Conservation (phyloP, 2,888 invertebrate genomes). For the Andrena dorsata region DNA sequence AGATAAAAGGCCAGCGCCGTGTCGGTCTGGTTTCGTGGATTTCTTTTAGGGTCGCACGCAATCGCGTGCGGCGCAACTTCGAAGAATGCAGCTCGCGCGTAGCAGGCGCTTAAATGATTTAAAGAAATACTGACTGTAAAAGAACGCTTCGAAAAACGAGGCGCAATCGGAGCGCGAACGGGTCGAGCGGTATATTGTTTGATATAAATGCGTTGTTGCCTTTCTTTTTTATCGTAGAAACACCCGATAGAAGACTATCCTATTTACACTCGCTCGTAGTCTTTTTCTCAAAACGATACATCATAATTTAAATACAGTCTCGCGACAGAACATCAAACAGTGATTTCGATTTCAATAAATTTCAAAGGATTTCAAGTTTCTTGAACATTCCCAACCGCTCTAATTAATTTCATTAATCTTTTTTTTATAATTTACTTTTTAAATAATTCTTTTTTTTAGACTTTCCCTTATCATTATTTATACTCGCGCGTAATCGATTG, state of each 20-base stretch:
- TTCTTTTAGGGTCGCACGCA: not conserved
- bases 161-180: slow-evolving; percentile 43
- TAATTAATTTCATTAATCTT: slow-evolving; percentile 47
- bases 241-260: slow-evolving; percentile 21
- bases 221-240: slow-evolving; percentile 17
- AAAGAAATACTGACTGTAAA: not conserved
- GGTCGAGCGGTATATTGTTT: slow-evolving; percentile 24
- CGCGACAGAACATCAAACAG: slow-evolving; percentile 53
- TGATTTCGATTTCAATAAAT: slow-evolving; percentile 36
- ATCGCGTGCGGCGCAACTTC: not conserved
- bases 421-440: slow-evolving; percentile 51
- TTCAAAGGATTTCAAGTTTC: slow-evolving; percentile 33
- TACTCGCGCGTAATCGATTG: slow-evolving; percentile 31
- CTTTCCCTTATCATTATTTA: slow-evolving; percentile 22
- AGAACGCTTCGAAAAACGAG: not conserved
- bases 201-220: slow-evolving; percentile 40
- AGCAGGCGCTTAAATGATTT: not conserved
- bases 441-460: slow-evolving; percentile 27
- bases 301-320: slow-evolving; percentile 54
- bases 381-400: slow-evolving; percentile 35
- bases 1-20: slow-evolving; percentile 1
- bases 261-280: slow-evolving; percentile 54
- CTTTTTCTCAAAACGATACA: slow-evolving; percentile 31
- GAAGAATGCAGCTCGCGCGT: not conserved
- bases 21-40: too few relatives aligned